A percentile compares a stretch with the other conserved stretches of the same genome.
Evolutionary conservation across 2,113 vertebrate genomes (phyloP).

Genomic region (Gallinago media): DNA sequence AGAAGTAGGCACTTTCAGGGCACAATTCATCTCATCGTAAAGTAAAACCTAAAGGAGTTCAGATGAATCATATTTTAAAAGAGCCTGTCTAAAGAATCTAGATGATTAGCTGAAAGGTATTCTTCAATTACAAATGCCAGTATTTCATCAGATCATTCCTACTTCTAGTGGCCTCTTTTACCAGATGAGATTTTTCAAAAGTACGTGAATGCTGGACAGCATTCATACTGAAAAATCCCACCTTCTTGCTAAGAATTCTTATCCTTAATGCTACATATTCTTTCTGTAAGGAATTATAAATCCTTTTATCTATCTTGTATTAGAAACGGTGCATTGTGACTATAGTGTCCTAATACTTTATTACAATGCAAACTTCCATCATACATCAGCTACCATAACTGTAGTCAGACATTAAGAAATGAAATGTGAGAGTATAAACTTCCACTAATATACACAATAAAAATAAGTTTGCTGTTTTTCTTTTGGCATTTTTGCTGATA

Average conservation of each 20-base stretch:
- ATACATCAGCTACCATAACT: neutral
- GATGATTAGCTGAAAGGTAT: conserved; percentile 16
- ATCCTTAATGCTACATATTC: neutral
- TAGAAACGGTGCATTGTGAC: neutral
- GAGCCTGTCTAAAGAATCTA: neutral
- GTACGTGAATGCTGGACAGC: neutral
- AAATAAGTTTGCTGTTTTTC: neutral
- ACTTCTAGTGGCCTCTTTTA: neutral
- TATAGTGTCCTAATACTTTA: neutral
- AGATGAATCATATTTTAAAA: neutral
- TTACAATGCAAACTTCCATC: neutral
- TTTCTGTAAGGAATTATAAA: neutral
- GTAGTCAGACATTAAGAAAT: neutral
- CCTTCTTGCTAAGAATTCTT: neutral
- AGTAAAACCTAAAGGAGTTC: neutral
- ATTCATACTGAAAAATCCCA: neutral
- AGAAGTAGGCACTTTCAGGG: neutral
- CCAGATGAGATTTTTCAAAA: neutral
- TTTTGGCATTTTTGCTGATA: neutral
- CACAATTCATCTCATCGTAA: neutral
- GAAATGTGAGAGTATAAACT: neutral
- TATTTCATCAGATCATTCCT: neutral
- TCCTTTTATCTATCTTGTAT: neutral
- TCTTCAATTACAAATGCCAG: neutral
- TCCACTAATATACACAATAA: neutral